phyloP scores from a whole-genome alignment of 2,888 invertebrate species.

The Polydrusus pterygomalis region DNA sequence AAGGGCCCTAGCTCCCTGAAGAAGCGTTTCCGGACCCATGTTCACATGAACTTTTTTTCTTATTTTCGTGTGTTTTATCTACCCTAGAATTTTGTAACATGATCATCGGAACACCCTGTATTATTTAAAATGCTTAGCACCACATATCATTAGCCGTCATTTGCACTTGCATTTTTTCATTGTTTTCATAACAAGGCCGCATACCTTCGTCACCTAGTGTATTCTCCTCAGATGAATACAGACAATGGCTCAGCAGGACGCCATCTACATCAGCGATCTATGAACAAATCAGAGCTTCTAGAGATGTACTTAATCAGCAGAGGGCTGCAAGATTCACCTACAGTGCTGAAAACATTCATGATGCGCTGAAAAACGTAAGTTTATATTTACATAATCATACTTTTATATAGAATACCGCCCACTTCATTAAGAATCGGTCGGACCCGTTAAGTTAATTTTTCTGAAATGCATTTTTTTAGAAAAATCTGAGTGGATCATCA shows the following conservation, averaged over 20 bases:
- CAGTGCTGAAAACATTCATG: slow-evolving; percentile 94
- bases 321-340: slow-evolving; percentile 87
- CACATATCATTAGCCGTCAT: slow-evolving; percentile 42
- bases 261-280: slow-evolving; percentile 95
- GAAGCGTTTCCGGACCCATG: too few species aligned
- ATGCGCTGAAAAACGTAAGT: slow-evolving; percentile 88
- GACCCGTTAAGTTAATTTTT: too few species aligned
- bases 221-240: slow-evolving; percentile 94
- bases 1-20: too few species aligned
- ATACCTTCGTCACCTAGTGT: slow-evolving; percentile 70
- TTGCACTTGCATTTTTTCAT: slow-evolving; percentile 51
- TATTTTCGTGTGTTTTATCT: too few species aligned
- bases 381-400: too few species aligned
- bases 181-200: slow-evolving; percentile 63
- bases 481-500: too few species aligned
- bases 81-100: too few species aligned
- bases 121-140: slow-evolving; percentile 6
- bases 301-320: slow-evolving; percentile 81
- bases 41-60: too few species aligned
- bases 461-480: too few species aligned
- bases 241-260: slow-evolving; percentile 93
- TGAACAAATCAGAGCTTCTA: slow-evolving; percentile 89
- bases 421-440: too few species aligned
- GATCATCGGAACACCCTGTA: too few species aligned
- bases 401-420: too few species aligned